Conservation (phyloP, 2,113 vertebrate species). For the Caranx ignobilis region DNA sequence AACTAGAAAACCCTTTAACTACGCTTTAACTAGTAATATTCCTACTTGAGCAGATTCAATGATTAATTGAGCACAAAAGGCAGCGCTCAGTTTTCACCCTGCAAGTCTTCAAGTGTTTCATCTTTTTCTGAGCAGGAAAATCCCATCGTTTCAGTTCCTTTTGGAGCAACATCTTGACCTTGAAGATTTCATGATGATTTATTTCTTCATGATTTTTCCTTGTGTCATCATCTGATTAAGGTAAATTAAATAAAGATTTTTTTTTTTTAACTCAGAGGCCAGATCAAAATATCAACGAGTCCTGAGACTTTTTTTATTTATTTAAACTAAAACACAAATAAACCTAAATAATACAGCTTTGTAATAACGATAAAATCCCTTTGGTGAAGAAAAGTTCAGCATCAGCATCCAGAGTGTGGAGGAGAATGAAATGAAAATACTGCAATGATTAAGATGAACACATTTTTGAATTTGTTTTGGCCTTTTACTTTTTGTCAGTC, state of each 20-base stretch:
- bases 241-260: not conserved
- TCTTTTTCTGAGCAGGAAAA: not conserved
- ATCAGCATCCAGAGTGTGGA: not conserved
- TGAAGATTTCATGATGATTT: not conserved
- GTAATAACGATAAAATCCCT: not conserved
- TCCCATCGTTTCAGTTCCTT: not conserved
- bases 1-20: not conserved
- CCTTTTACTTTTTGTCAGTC: conserved; percentile 42
- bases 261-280: conserved; percentile 5
- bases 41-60: conserved; percentile 5
- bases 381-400: conserved; percentile 1
- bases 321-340: conserved; percentile 1
- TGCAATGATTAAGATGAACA: not conserved
- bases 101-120: not conserved
- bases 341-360: not conserved
- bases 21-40: no score
- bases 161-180: not conserved
- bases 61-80: not conserved
- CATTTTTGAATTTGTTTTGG: conserved; percentile 4
- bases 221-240: not conserved
- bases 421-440: conserved; percentile 16
- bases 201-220: not conserved
- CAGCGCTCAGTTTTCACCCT: not conserved
- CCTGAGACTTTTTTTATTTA: not conserved
- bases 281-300: not conserved